phyloP scores from a whole-genome alignment of 2,113 vertebrate genomes.

The Pongo pygmaeus region DNA sequence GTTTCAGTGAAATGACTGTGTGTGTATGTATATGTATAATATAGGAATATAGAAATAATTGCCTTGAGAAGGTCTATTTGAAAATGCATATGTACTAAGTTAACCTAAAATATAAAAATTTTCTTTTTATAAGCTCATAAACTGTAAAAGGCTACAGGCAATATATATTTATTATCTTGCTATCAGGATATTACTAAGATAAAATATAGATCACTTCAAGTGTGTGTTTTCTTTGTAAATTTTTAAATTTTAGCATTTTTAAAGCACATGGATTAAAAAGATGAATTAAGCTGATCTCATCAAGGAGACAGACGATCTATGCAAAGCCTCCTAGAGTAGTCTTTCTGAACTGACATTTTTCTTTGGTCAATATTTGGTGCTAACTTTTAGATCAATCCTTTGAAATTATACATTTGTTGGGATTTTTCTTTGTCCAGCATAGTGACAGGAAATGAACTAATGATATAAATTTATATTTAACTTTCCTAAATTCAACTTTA shows the following conservation, averaged over 20 bases:
- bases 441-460: neutral
- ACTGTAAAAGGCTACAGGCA: neutral
- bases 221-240: neutral
- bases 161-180: neutral
- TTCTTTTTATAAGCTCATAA: neutral
- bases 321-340: neutral
- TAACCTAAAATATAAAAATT: neutral
- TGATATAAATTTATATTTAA: constrained; percentile 14
- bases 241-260: neutral
- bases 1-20: neutral
- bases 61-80: neutral
- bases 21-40: neutral
- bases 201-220: neutral
- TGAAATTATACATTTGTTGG: constrained; percentile 5
- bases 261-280: neutral
- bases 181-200: neutral
- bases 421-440: neutral
- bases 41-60: neutral
- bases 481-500: neutral
- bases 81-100: neutral
- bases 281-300: neutral
- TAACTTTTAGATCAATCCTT: neutral
- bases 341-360: neutral
- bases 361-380: neutral
- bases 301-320: neutral